Conservation (phyloP, 1,140 invertebrate genomes). For the Thalassaphorura encarpata region DNA sequence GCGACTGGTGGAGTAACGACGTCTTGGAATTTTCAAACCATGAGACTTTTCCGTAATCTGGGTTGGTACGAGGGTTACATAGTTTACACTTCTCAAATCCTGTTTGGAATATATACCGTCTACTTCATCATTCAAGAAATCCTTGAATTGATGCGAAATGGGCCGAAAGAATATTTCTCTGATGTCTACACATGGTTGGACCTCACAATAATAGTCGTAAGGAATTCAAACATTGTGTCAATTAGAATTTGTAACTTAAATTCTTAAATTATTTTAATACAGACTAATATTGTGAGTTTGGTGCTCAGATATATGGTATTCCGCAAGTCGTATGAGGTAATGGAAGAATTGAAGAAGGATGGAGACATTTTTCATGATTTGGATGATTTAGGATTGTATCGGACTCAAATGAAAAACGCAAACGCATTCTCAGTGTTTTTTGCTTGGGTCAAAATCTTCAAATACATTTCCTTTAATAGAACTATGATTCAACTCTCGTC, state of each 20-base stretch:
- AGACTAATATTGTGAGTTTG: no score
- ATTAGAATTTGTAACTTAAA: conserved; percentile 10
- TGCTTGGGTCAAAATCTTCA: conserved; percentile 56
- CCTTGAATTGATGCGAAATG: conserved; percentile 49
- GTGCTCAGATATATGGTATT: no score
- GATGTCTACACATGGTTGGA: conserved; percentile 57
- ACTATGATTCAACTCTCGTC: conserved; percentile 63
- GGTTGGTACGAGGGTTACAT: conserved; percentile 41
- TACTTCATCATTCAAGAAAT: conserved; percentile 58
- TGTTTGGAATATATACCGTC: conserved; percentile 50
- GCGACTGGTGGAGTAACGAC: conserved; percentile 57
- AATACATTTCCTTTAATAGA: conserved; percentile 63
- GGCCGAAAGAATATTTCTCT: conserved; percentile 46
- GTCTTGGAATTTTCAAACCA: conserved; percentile 46
- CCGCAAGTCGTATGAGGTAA: no score
- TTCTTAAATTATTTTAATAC: conserved; percentile 5
- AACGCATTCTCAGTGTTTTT: no score
- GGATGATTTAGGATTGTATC: no score
- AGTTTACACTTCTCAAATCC: conserved; percentile 49
- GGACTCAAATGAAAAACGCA: no score
- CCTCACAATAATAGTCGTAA: conserved; percentile 47
- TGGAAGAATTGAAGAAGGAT: no score
- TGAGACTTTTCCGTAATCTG: conserved; percentile 51
- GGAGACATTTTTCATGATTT: no score
- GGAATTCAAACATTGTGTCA: not conserved